Base-by-base conservation (phyloP, 2,888 invertebrate genomes). In the Dryobota labecula region DNA sequence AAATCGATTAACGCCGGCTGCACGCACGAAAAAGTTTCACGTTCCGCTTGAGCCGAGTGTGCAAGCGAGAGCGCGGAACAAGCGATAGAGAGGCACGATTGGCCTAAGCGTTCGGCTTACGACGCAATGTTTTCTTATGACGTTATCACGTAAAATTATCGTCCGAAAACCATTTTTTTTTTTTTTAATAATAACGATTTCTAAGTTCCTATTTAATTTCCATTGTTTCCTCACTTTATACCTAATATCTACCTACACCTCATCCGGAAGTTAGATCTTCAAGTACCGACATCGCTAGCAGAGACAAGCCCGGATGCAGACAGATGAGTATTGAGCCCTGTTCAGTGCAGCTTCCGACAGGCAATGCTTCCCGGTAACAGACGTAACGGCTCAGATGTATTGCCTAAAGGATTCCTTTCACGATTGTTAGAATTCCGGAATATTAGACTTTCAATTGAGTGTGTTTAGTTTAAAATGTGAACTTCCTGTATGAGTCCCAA, bases 241-340 rank as follows among this genome's bases (percentile, higher is more conserved):
- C 6, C 7, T 6, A 51, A 27, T 51, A 61, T 18, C 9, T 33
- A 45, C 27, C 51, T 47, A 56, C 53, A 61, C 69, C 20, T 49
- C 70, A 56, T 60, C 53, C 53, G 66, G 57, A 70, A 72, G 66
- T 61, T 61, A 51, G 33, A 69, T 78, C 60, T 38, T 47, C 47
- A 47, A 41, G 41, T 65, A 41, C 30, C 43, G 65, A 66, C 51
- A 33, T 60, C 27, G 68, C 64, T 71, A 79, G 56, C 62, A 47
- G 61, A 62, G 38, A 41, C 56, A 45, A 58, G 75, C 76, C 85
- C 84, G 87, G 85, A 84, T 80, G 79, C 76, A 85, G 85, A 81
- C 80, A 79, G 82, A 87, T 87, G 87, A 81, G 80, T 76, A 85
- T 84, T 75, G 80, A 86, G 81, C 76, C 72, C 66, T 64, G 72